Evolutionary conservation across 2,888 invertebrate genomes (phyloP).

Genomic region (Pedicia rivosa): DNA sequence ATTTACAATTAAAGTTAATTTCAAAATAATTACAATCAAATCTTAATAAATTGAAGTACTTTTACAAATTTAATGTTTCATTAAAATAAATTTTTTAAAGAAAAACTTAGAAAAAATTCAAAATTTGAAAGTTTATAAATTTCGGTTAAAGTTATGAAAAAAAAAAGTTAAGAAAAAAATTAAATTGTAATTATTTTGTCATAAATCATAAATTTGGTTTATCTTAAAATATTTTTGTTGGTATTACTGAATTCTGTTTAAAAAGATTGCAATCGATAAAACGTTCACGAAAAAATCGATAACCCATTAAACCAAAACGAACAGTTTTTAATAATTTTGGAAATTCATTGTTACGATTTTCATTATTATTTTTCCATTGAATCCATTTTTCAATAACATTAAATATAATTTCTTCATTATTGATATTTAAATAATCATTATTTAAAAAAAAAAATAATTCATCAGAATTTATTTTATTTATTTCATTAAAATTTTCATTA

Average conservation of each 20-base stretch:
- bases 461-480: conserved; percentile 39
- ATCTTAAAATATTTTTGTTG: conserved; percentile 6
- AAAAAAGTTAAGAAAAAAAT: too few species aligned
- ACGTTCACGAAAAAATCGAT: conserved; percentile 38
- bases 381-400: conserved; percentile 58
- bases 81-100: too few species aligned
- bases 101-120: too few species aligned
- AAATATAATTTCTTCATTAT: conserved; percentile 56
- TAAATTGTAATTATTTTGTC: background rate
- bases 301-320: conserved; percentile 47
- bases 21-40: too few species aligned
- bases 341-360: conserved; percentile 36
- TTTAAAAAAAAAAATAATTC: conserved; percentile 46
- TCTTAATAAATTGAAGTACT: too few species aligned
- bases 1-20: too few species aligned
- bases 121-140: too few species aligned
- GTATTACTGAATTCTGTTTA: conserved; percentile 33
- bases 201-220: conserved; percentile 1
- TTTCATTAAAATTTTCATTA: conserved; percentile 43
- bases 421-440: conserved; percentile 57
- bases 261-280: conserved; percentile 39
- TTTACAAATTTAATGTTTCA: too few species aligned
- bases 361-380: conserved; percentile 39
- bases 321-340: conserved; percentile 45
- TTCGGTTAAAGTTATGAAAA: too few species aligned